These are phyloP conservation scores for Chalcis sispes DNA, from an alignment of 2,888 invertebrate species.

Conservation along the genomic window DNA sequence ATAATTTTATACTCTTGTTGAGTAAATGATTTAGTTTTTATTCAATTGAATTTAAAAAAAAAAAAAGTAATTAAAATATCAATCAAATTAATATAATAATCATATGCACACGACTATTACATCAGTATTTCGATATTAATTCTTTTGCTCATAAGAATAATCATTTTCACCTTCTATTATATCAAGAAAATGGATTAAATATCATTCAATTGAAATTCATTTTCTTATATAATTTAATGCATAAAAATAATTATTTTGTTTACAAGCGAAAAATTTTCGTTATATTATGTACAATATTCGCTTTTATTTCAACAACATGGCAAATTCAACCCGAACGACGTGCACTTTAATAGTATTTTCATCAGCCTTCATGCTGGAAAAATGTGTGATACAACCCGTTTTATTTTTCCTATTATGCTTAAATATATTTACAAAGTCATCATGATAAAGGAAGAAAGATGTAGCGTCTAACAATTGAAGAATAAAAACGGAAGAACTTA, in stretches of 20 bases:
- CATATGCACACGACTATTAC: slow-evolving; percentile 21
- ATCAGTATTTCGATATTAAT: background rate
- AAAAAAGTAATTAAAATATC: too few relatives aligned
- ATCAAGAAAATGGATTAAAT: background rate
- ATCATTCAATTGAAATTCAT: background rate
- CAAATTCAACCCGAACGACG: slow-evolving; percentile 26
- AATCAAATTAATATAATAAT: too few relatives aligned
- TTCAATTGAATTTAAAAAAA: too few relatives aligned
- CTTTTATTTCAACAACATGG: background rate
- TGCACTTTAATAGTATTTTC: background rate
- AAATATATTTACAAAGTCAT: slow-evolving; percentile 45
- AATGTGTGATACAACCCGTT: slow-evolving; percentile 22
- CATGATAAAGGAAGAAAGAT: slow-evolving; percentile 19
- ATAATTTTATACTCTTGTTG: too few relatives aligned
- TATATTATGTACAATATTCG: slow-evolving; percentile 17
- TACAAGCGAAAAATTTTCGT: background rate
- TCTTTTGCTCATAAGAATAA: slow-evolving; percentile 15
- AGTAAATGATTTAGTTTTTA: too few relatives aligned
- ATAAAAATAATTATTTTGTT: background rate
- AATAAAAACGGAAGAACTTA: slow-evolving; percentile 12
- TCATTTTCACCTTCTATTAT: background rate
- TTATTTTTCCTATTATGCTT: slow-evolving; percentile 5
- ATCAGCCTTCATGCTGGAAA: slow-evolving; percentile 35
- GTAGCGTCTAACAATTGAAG: background rate
- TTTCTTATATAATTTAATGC: too few relatives aligned